Conservation (phyloP, 2,113 vertebrate genomes). For the Zosterops borbonicus region DNA sequence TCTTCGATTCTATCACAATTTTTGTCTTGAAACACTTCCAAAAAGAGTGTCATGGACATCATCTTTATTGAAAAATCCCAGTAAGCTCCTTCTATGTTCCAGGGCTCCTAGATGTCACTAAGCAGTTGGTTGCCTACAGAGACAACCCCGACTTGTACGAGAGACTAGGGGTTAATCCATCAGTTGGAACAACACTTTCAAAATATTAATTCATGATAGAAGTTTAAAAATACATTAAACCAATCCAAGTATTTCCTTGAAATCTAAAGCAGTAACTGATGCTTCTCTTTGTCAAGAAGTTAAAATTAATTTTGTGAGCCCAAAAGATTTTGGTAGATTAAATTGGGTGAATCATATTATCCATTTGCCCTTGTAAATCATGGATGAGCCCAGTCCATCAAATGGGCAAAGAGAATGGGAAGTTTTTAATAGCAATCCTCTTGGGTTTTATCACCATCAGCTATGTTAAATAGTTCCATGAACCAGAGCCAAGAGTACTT, state of each 20-base stretch:
- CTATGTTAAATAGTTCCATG: background rate
- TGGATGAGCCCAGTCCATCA: background rate
- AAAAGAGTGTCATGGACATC: accelerated
- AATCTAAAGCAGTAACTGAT: background rate
- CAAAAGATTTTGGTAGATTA: background rate
- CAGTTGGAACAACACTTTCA: background rate
- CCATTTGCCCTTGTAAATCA: background rate
- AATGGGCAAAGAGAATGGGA: background rate
- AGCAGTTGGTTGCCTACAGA: background rate
- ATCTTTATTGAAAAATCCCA: background rate
- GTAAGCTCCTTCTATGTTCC: background rate
- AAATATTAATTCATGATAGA: background rate
- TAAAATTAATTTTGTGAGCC: background rate
- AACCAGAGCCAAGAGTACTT: background rate
- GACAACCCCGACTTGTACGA: background rate
- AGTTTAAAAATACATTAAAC: background rate
- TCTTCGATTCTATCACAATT: background rate
- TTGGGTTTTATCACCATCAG: background rate
- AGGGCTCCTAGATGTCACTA: background rate
- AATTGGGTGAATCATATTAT: background rate
- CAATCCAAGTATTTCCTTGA: background rate
- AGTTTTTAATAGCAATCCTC: background rate
- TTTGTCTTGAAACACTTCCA: background rate
- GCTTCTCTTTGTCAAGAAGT: background rate
- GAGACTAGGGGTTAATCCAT: background rate